Evolutionary conservation across 2,888 invertebrate genomes (phyloP), one percentile per base, ranked within the genome.

Genomic region (Machimus atricapillus): DNA sequence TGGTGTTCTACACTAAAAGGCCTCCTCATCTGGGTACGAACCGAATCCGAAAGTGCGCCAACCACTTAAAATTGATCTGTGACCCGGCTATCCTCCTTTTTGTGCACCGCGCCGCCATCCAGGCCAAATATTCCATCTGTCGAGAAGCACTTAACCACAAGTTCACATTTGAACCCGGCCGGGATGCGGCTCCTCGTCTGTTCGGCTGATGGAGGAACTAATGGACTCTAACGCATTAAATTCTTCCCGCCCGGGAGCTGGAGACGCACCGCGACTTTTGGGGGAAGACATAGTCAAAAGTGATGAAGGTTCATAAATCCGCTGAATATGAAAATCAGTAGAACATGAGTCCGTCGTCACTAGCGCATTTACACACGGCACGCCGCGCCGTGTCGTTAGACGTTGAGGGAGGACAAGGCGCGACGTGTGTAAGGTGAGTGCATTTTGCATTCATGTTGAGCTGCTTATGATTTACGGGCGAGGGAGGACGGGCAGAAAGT

Each of bases 21-120:
- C 82, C 82, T 78, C 43, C 40, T 82, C 82, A 79, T 79, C 82
- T 58, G 82, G 19, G 56, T 66, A 66, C 19, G 58, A 66, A 66
- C 82, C 58, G 66, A 82, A 82, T 37, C 66, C 37, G 82, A 82
- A 82, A 82, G 82, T 82, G 82, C 82, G 82, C 82, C 82, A 82
- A 82, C 82, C 82, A 82, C 82, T 82, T 82, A 82, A 82, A 82
- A 82, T 82, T 82, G 82, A 82, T 82, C 82, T 82, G 82, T 82
- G 82, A 82, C 82, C 82, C 58, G 58, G 37, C 7, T 37, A 82
- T 82, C 23, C 66, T 82, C 82, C 82, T 82, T 82, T 66, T 82
- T 82, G 82, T 66, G 12, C 9, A 19, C 56, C n/a, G 31, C 58
- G 82, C 82, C 82, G 82, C 82, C 66, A 58, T 31, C n/a, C n/a